phyloP scores from a whole-genome alignment of 2,888 invertebrate genomes.

The Ochropleura plecta region DNA sequence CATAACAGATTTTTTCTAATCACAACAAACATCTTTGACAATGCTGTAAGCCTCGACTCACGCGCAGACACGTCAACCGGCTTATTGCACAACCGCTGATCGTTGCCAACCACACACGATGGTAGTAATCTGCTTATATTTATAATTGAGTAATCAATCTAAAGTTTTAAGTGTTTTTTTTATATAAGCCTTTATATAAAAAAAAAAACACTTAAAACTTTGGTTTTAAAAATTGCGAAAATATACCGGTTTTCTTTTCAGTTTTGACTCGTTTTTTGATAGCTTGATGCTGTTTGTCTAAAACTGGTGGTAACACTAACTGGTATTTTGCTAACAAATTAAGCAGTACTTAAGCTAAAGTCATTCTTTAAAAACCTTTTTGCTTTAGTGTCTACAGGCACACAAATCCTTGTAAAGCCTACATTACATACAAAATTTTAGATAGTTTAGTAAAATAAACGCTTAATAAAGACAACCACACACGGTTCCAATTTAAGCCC shows the following conservation, averaged over 20 bases:
- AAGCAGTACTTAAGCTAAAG: neutral
- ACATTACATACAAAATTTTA: neutral
- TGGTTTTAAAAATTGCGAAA: neutral
- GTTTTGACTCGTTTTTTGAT: neutral
- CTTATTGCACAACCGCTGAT: slow-evolving; percentile 53
- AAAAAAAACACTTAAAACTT: too few relatives aligned
- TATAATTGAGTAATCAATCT: slow-evolving; percentile 64
- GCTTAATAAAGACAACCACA: slow-evolving; percentile 24
- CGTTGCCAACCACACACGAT: slow-evolving; percentile 62
- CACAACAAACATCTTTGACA: slow-evolving; percentile 54
- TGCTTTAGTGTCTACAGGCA: neutral
- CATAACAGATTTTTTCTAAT: slow-evolving; percentile 46
- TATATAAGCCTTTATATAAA: too few relatives aligned
- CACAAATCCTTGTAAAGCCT: neutral
- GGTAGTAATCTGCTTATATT: slow-evolving; percentile 59
- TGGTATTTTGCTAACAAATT: neutral
- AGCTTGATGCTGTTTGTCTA: too few relatives aligned
- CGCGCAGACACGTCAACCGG: slow-evolving; percentile 44
- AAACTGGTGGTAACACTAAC: too few relatives aligned
- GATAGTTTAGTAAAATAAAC: slow-evolving; percentile 1
- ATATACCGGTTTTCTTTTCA: neutral
- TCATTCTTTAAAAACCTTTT: neutral
- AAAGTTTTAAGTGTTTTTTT: slow-evolving; percentile 23
- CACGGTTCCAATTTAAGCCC: slow-evolving; percentile 15
- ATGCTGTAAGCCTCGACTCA: slow-evolving; percentile 59